Conservation (phyloP, 2,797 vertebrate species). For the Rhodeus uyekii region DNA sequence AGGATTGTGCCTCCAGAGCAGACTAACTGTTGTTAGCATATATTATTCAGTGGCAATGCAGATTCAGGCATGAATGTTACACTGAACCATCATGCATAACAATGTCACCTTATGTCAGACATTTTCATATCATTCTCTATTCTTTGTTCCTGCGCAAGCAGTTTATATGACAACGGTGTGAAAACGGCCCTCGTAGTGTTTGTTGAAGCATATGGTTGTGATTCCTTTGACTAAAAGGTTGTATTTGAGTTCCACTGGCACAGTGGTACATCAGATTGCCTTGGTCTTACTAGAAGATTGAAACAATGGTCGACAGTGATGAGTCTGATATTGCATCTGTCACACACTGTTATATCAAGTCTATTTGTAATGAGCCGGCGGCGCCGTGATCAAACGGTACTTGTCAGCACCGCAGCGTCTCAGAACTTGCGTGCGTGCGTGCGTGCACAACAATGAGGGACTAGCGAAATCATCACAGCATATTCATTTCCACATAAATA, state of each 20-base stretch:
- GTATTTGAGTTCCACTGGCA: slow-evolving; percentile 9
- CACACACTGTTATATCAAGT: slow-evolving; percentile 26
- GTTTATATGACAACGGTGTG: slow-evolving; percentile 61
- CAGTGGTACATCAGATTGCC: slow-evolving; percentile 18
- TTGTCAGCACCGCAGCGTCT: background rate
- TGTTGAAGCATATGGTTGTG: slow-evolving; percentile 21
- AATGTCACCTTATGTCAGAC: slow-evolving; percentile 69
- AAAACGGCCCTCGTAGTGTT: slow-evolving; percentile 37
- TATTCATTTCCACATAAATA: slow-evolving; percentile 5
- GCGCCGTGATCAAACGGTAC: slow-evolving; percentile 9
- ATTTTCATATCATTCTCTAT: slow-evolving; percentile 29
- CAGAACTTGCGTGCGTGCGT: background rate
- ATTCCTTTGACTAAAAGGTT: slow-evolving; percentile 8
- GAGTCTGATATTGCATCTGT: slow-evolving; percentile 39
- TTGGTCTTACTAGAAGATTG: slow-evolving; percentile 22
- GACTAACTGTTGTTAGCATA: slow-evolving; percentile 69
- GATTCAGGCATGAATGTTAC: slow-evolving; percentile 67
- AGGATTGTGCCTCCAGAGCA: slow-evolving; percentile 70
- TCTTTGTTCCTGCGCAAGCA: slow-evolving; percentile 67
- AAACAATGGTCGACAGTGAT: slow-evolving; percentile 31
- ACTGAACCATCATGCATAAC: slow-evolving; percentile 66
- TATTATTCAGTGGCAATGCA: slow-evolving; percentile 75
- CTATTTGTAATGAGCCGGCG: slow-evolving; percentile 32
- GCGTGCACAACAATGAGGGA: background rate
- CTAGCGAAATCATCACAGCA: slow-evolving; percentile 10